A percentile compares a stretch with the other conserved stretches of the same genome.
Evolutionary conservation across 2,888 invertebrate genomes (phyloP).

Genomic region (Mimas tiliae): DNA sequence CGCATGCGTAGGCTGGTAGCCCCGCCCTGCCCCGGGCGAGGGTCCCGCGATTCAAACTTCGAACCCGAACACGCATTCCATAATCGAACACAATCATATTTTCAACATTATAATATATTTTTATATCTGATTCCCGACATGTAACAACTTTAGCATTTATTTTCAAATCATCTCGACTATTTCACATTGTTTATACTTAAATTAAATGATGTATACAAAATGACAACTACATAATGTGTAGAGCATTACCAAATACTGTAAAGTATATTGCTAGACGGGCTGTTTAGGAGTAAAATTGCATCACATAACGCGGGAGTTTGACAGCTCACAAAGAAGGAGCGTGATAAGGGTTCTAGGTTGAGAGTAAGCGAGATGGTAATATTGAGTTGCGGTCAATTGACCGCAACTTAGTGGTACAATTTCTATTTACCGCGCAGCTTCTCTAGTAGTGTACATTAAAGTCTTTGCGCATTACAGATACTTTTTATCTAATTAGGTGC

Average conservation of each 20-base stretch:
- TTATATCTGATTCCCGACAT: slow-evolving; percentile 4
- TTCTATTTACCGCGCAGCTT: no score
- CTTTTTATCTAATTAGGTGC: slow-evolving; percentile 6
- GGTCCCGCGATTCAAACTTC: slow-evolving; percentile 62
- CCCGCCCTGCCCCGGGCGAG: slow-evolving; percentile 75
- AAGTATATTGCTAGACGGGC: no score
- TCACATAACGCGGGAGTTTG: no score
- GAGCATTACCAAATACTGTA: no score
- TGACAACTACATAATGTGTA: no score
- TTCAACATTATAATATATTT: slow-evolving; percentile 20
- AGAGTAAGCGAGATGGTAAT: slow-evolving; percentile 1
- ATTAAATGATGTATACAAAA: no score
- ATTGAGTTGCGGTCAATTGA: no score
- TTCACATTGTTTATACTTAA: slow-evolving; percentile 6
- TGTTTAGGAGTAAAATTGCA: no score
- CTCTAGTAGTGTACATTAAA: no score
- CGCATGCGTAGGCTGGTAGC: slow-evolving; percentile 68
- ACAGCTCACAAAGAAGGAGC: no score
- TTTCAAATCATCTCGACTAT: not conserved
- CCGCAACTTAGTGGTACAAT: no score
- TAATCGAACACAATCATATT: slow-evolving; percentile 29
- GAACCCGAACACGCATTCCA: slow-evolving; percentile 26
- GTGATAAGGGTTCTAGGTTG: no score
- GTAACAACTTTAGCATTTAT: not conserved
- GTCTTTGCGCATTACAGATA: slow-evolving; percentile 2